Evolutionary conservation across 2,888 invertebrate species (phyloP), one percentile per base, ranked within the genome.

Genomic region (Pilophorus perplexus): DNA sequence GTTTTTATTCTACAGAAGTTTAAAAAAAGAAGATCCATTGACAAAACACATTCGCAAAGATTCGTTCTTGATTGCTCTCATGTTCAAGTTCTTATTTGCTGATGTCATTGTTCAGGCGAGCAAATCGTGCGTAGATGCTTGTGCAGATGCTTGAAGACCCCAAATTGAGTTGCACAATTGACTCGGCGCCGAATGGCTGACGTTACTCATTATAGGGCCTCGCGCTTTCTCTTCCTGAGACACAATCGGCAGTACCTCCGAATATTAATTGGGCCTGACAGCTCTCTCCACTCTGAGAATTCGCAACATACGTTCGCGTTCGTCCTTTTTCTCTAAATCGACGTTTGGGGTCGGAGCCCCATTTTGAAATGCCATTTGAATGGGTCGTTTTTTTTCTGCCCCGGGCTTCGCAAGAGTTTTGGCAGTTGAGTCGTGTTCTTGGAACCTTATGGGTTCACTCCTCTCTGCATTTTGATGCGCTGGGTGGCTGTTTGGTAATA

Each of bases 181-280:
- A 46, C 23, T 4, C 52, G 52, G 52, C 46, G 52, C 16, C 28
- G 52, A 52, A 28, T 28, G 46, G 14, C 52, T 28, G 52, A 28
- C 28, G 52, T 52, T 52, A 52, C 52, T 28, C 18, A 28, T 28
- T 52, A n/a, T 28, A 28, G 28, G 27, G 16, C 33, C 33, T 33
- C 52, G 27, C 52, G 52, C 52, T 52, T 52, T 52, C 52, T 52
- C 52, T 52, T 52, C 52, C 52, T 52, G 52, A 18, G 52, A 52
- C 52, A 52, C 52, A 52, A 52, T 52, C 52, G 52, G 52, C 52
- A 52, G 28, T 28, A 52, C 52, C 52, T n/a, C 52, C 52, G 52
- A 52, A 52, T 52, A 52, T 52, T 52, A 52, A 52, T 52, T 52
- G 52, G 52, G 28, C 52, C 44, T 14, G 18, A 3, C 52, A 18